Evolutionary conservation across 2,797 vertebrate species (phyloP).

Genomic region (Acipenser ruthenus): DNA sequence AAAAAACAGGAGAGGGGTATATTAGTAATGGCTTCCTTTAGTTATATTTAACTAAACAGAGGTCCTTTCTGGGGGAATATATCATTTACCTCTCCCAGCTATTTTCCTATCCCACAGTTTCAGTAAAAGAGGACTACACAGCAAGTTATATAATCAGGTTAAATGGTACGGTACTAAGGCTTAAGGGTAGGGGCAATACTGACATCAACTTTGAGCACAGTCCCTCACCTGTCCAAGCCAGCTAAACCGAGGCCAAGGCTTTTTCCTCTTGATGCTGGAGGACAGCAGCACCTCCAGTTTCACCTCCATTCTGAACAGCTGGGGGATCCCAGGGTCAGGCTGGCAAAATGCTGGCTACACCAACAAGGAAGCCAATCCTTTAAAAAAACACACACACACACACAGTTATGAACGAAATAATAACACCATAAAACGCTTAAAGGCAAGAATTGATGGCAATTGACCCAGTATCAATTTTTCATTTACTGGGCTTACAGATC

Average conservation of each 20-base stretch:
- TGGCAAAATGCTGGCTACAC: not conserved
- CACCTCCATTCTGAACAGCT: constrained; percentile 66
- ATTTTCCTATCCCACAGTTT: not conserved
- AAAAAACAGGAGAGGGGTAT: too few species aligned
- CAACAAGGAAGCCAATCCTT: not conserved
- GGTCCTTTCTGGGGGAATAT: too few species aligned
- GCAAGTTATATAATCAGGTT: too few species aligned
- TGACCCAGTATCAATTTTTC: not conserved
- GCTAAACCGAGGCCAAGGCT: constrained; percentile 82
- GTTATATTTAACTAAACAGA: too few species aligned
- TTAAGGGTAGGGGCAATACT: too few species aligned
- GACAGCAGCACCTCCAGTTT: constrained; percentile 81
- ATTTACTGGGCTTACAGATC: too few species aligned
- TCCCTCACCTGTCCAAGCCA: constrained; percentile 83
- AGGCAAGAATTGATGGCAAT: constrained; percentile 1
- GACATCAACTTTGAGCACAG: not conserved
- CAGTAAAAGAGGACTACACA: too few species aligned
- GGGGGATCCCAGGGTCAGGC: constrained; percentile 10
- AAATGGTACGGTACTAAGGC: too few species aligned
- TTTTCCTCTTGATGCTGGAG: constrained; percentile 81
- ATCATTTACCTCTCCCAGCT: not conserved
- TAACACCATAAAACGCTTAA: not conserved
- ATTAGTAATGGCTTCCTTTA: too few species aligned
- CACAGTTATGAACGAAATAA: not conserved
- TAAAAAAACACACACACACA: not conserved